Evolutionary conservation across 2,113 vertebrate species (phyloP).

Genomic region (Eretmochelys imbricata): DNA sequence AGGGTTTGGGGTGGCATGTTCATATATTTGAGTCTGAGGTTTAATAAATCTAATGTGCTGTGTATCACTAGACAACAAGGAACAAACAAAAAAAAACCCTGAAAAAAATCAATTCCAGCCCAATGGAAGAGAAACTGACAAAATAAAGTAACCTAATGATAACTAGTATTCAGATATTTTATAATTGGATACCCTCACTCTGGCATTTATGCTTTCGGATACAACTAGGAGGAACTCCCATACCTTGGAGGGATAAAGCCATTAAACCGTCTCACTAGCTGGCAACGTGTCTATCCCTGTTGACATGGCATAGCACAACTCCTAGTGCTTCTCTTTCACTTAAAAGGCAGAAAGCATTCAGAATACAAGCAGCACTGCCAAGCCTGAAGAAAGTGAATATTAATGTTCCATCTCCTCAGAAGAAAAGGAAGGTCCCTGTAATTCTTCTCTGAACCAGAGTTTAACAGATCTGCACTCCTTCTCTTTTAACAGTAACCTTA

Average conservation of each 20-base stretch:
- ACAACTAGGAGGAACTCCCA: not conserved
- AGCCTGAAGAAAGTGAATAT: too few relatives aligned
- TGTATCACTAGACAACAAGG: not conserved
- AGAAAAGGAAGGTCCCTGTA: too few relatives aligned
- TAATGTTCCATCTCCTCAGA: too few relatives aligned
- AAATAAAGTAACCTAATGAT: not conserved
- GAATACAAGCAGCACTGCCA: too few relatives aligned
- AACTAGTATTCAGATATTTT: not conserved
- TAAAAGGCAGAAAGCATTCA: not conserved
- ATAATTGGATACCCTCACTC: not conserved
- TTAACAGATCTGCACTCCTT: too few relatives aligned
- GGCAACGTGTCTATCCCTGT: not conserved
- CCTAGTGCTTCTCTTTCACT: not conserved
- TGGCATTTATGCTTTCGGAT: not conserved
- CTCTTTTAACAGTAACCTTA: too few relatives aligned
- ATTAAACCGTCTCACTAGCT: not conserved
- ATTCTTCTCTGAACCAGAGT: too few relatives aligned
- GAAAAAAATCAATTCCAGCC: not conserved
- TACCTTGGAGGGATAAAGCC: not conserved
- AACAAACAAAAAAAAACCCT: not conserved
- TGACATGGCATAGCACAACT: not conserved
- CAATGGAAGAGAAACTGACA: not conserved
- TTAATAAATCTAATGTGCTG: not conserved
- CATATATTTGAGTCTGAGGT: not conserved
- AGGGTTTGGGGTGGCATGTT: not conserved